Percentiles rank a stretch among this genome's conserved stretches.
Evolutionary conservation across 64 coral and sea anemone species (phyloP).

Genomic region (Stichodactyla helianthus): DNA sequence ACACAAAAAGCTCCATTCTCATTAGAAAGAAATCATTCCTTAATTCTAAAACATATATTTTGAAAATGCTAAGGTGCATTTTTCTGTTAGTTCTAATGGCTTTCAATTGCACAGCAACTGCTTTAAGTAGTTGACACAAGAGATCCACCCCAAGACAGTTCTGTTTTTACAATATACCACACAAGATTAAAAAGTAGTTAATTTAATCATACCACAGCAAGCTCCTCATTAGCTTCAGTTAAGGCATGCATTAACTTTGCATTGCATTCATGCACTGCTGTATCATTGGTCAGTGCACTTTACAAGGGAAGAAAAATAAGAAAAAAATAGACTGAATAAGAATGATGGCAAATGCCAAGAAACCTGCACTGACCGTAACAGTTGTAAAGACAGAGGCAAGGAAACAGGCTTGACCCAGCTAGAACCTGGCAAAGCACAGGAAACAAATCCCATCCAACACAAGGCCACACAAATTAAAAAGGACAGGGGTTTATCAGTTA

Average conservation of each 20-base stretch:
- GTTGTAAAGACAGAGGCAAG: conserved; percentile 31
- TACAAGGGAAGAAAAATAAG: background rate
- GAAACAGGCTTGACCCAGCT: conserved; percentile 15
- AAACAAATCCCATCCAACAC: conserved; percentile 30
- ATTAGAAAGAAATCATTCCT: too few species aligned
- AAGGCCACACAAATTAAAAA: conserved; percentile 21
- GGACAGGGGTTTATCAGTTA: background rate
- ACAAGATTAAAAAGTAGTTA: background rate
- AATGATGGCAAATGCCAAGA: conserved; percentile 31
- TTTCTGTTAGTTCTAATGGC: too few species aligned
- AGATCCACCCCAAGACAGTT: too few species aligned
- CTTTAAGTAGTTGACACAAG: too few species aligned
- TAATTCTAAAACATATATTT: too few species aligned
- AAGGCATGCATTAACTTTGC: conserved; percentile 4
- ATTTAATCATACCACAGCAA: background rate
- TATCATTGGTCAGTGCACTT: conserved; percentile 16
- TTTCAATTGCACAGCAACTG: too few species aligned
- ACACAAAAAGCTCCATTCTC: too few species aligned
- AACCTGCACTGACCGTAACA: conserved; percentile 27
- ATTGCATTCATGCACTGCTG: conserved; percentile 28
- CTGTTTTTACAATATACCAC: background rate
- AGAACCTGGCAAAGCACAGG: conserved; percentile 34
- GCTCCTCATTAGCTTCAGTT: background rate
- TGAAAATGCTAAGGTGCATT: too few species aligned
- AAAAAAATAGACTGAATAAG: conserved; percentile 10